Evolutionary conservation across 2,113 vertebrate genomes (phyloP), one percentile per base, ranked within the genome.

Genomic region (Benitochromis conjunctus): DNA sequence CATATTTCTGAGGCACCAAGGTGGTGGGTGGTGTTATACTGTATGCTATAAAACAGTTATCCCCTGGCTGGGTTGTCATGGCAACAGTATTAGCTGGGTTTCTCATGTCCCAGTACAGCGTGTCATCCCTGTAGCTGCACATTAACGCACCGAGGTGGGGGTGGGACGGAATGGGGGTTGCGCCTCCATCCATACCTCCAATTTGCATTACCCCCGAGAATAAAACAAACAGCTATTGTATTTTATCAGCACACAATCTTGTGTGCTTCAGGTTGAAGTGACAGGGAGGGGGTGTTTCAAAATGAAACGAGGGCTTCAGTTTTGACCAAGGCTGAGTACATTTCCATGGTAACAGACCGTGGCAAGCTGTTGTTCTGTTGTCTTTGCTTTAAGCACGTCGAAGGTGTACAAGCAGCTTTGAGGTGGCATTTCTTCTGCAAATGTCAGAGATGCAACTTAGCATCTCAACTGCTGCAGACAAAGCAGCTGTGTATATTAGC

Each of bases 11-110:
- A 84, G 58, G 82, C 86, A 86, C 81, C 85, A 79, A 92, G 89
- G 80, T 87, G 86, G 92, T 94, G 91, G 92, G 93, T 87, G 87
- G 84, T 85, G 86, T 88, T 90, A 14, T 79, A 74, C 69, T 74
- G 69, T 74, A 18, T 80, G 87, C 89, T 90, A 86, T 92, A 94
- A 94, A 95, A 94, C 90, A 90, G 93, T 95, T 95, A 95, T 96
- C 93, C 95, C 91, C 92, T 94, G 92, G 92, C 93, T 90, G 91
- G 82, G 96, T 96, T 92, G 96, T 94, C 95, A 97, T 96, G 94
- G 95, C 91, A 97, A 97, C 96, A 94, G 95, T 92, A 92, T 95
- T 92, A 81, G 93, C 91, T 86, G 89, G 89, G 91, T 91, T 89
- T 90, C 93, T 94, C 91, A 84, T 95, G 91, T 94, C 93, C 88